Conservation (phyloP, 2,888 invertebrate species). For the Anorthoa munda region DNA sequence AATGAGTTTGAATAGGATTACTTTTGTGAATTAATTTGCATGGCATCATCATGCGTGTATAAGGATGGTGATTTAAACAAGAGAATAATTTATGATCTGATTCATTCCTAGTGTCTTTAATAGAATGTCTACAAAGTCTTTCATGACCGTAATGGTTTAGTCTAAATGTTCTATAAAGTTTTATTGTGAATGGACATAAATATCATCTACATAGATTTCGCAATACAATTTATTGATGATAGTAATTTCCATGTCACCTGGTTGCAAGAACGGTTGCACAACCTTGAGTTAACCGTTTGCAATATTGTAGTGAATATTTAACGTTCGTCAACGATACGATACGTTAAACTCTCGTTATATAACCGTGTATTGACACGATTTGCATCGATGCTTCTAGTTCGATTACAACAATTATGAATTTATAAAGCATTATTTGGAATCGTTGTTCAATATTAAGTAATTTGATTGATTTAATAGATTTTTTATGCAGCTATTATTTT, state of each 20-base stretch:
- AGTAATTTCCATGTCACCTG: constrained; percentile 46
- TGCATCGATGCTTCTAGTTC: constrained; percentile 41
- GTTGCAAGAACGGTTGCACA: constrained; percentile 50
- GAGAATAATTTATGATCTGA: constrained; percentile 2
- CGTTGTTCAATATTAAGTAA: constrained; percentile 33
- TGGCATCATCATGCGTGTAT: constrained; percentile 3
- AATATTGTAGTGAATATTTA: constrained; percentile 57
- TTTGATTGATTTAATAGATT: constrained; percentile 17
- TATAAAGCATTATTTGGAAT: constrained; percentile 35
- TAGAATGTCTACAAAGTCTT: constrained; percentile 9
- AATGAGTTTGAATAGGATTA: constrained; percentile 33
- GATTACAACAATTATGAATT: constrained; percentile 46
- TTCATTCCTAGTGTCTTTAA: not conserved
- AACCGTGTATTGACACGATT: constrained; percentile 57
- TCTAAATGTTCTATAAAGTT: constrained; percentile 2
- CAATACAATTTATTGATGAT: constrained; percentile 47
- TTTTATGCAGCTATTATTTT: constrained; percentile 19
- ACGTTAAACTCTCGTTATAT: constrained; percentile 50
- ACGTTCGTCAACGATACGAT: constrained; percentile 36
- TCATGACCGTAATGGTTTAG: not conserved
- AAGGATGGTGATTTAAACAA: constrained; percentile 12
- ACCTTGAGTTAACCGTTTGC: constrained; percentile 54
- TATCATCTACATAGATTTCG: constrained; percentile 27
- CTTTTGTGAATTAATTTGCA: constrained; percentile 14
- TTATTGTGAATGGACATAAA: constrained; percentile 22